phyloP scores from a whole-genome alignment of 23 tunicate genomes.

The Oikopleura dioica region DNA sequence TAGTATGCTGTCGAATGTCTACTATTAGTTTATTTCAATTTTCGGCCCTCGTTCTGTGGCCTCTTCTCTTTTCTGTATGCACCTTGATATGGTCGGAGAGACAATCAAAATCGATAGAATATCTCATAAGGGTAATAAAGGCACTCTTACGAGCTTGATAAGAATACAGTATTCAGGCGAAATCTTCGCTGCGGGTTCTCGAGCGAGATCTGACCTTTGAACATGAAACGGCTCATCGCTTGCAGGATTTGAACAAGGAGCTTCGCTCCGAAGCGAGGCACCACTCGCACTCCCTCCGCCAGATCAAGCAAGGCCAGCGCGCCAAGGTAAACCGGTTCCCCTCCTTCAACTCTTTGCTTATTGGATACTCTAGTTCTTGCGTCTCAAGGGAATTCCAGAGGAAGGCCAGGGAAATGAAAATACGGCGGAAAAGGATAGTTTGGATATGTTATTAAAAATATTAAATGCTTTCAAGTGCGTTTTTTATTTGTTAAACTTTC shows the following conservation, averaged over 20 bases:
- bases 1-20: too few relatives aligned
- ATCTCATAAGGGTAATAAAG: too few relatives aligned
- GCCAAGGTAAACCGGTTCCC: too few relatives aligned
- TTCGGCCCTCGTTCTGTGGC: neutral
- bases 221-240: neutral
- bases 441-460: too few relatives aligned
- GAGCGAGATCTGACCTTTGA: neutral
- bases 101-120: neutral
- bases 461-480: too few relatives aligned
- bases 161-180: too few relatives aligned
- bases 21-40: neutral
- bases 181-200: neutral
- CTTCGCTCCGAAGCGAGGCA: neutral
- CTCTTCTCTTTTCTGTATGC: neutral
- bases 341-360: too few relatives aligned
- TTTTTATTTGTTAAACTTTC: too few relatives aligned
- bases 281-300: neutral
- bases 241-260: neutral
- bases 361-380: too few relatives aligned
- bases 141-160: too few relatives aligned
- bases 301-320: neutral
- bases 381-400: conserved; percentile 1
- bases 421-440: too few relatives aligned
- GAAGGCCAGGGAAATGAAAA: neutral
- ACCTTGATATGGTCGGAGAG: neutral